Evolutionary conservation across 2,888 invertebrate species (phyloP).

Genomic region (Cylloceria caligata): DNA sequence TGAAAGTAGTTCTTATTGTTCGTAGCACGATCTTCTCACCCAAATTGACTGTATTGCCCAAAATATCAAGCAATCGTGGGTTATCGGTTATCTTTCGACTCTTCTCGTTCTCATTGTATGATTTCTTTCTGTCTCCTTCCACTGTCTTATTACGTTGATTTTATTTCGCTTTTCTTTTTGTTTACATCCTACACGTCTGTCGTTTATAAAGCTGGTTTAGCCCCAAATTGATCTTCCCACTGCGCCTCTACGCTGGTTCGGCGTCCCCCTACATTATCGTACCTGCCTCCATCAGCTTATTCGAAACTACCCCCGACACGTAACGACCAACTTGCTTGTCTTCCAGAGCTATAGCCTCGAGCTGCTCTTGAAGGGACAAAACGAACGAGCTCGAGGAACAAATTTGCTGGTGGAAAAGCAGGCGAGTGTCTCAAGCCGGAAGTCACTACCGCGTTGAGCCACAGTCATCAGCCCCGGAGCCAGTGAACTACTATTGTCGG

Average conservation of each 20-base stretch:
- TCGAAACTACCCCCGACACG: slow-evolving; percentile 9
- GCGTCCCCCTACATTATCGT: slow-evolving; percentile 21
- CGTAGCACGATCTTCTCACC: too few species aligned
- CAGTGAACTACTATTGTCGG: slow-evolving; percentile 3
- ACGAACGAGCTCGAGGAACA: slow-evolving; percentile 27
- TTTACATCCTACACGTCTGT: neutral
- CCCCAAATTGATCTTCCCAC: neutral
- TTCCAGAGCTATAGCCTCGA: slow-evolving; percentile 3
- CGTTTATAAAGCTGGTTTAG: neutral
- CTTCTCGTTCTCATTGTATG: neutral
- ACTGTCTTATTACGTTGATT: slow-evolving; percentile 1
- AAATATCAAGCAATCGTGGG: too few species aligned
- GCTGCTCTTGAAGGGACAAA: slow-evolving; percentile 27
- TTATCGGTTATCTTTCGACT: too few species aligned
- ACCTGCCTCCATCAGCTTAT: slow-evolving; percentile 20
- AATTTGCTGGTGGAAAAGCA: slow-evolving; percentile 15
- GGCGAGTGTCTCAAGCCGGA: slow-evolving; percentile 25
- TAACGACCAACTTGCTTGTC: slow-evolving; percentile 28
- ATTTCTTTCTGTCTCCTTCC: neutral
- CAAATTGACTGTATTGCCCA: too few species aligned
- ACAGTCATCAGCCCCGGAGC: slow-evolving; percentile 22
- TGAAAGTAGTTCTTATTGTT: too few species aligned
- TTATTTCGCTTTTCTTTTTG: neutral
- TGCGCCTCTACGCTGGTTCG: slow-evolving; percentile 5
- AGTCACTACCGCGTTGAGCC: slow-evolving; percentile 19